phyloP scores from a whole-genome alignment of 2,113 vertebrate species.

The Catagonus wagneri region DNA sequence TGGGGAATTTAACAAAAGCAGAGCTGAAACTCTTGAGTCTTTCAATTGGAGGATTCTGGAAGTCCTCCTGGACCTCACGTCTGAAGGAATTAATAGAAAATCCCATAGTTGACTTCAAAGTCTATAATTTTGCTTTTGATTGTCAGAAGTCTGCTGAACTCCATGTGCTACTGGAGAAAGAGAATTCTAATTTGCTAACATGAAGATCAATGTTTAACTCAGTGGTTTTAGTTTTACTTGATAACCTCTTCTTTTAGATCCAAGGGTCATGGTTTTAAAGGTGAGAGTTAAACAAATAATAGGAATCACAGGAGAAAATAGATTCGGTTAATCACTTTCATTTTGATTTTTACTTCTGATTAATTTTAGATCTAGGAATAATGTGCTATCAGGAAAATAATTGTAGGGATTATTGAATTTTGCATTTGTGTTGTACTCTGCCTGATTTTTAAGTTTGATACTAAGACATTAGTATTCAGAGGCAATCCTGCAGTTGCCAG shows the following conservation, averaged over 20 bases:
- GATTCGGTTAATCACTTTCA: slow-evolving; percentile 21
- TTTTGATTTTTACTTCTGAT: neutral
- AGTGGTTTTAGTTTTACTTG: neutral
- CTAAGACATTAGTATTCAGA: slow-evolving; percentile 54
- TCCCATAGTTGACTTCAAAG: neutral
- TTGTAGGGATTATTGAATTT: slow-evolving; percentile 52
- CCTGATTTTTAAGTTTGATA: slow-evolving; percentile 46
- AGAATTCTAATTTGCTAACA: neutral
- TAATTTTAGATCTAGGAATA: slow-evolving; percentile 39
- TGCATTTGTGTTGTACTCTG: neutral
- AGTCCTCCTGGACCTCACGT: neutral
- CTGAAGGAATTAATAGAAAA: neutral
- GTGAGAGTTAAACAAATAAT: neutral
- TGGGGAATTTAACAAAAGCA: neutral
- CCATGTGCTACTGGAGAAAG: neutral
- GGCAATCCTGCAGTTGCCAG: neutral
- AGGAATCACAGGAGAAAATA: neutral
- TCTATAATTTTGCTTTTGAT: slow-evolving; percentile 51
- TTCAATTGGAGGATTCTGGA: neutral
- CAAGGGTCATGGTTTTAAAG: neutral
- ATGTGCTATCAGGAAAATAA: slow-evolving; percentile 6
- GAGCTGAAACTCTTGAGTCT: neutral
- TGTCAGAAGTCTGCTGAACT: neutral
- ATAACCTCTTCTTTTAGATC: neutral
- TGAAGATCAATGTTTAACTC: neutral